These are phyloP conservation scores for Eospalax fontanierii DNA, from an alignment of 2,797 vertebrate species.

Conservation along the genomic window DNA sequence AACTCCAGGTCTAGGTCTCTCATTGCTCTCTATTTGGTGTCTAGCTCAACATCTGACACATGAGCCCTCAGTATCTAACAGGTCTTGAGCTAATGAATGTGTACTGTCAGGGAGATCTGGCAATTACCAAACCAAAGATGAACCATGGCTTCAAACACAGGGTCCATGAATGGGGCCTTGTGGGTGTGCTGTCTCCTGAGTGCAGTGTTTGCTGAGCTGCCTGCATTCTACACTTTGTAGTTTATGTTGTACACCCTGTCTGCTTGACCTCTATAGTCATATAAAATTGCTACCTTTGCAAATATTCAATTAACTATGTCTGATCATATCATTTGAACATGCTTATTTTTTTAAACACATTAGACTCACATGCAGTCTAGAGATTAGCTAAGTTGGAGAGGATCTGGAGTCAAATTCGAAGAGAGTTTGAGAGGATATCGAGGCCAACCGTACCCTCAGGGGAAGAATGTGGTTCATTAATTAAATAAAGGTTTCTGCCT, in stretches of 20 bases:
- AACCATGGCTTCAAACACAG: fast-evolving
- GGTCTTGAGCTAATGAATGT: background rate
- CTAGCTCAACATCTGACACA: background rate
- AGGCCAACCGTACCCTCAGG: background rate
- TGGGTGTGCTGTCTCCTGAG: too few relatives aligned
- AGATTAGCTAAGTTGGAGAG: slow-evolving; percentile 25
- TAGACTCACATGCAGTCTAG: background rate
- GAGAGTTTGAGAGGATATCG: slow-evolving; percentile 36
- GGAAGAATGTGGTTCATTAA: slow-evolving; percentile 47
- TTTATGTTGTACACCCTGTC: background rate
- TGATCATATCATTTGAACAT: slow-evolving; percentile 13
- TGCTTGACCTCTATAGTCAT: slow-evolving; percentile 40
- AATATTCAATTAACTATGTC: slow-evolving; percentile 58
- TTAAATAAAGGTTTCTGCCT: background rate
- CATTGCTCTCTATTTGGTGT: background rate
- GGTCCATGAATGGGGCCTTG: background rate
- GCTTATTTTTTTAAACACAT: background rate
- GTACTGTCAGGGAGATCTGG: background rate
- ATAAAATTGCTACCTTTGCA: slow-evolving; percentile 38
- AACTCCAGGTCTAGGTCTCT: background rate
- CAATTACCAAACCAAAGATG: background rate
- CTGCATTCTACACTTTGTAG: too few relatives aligned
- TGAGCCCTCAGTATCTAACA: background rate
- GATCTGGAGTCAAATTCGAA: background rate
- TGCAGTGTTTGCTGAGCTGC: background rate